These are phyloP conservation scores for Solenodon paradoxus DNA, from an alignment of 2,113 vertebrate species.

Conservation along the genomic window DNA sequence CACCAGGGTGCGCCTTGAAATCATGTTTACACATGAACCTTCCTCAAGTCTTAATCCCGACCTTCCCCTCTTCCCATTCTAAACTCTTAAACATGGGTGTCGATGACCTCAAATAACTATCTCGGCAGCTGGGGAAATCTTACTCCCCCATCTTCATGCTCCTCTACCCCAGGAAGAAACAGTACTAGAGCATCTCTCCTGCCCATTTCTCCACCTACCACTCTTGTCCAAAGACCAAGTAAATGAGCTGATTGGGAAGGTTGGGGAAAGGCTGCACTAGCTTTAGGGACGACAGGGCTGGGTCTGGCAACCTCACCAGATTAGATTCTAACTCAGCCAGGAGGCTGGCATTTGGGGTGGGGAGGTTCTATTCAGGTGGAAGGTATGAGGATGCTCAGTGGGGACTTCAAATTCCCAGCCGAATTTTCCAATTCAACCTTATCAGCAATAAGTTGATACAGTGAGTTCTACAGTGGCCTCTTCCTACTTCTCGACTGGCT, in stretches of 20 bases:
- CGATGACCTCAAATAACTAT: neutral
- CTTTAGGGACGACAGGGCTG: neutral
- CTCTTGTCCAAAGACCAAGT: neutral
- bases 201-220: neutral
- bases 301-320: neutral
- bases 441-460: neutral
- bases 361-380: neutral
- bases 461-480: neutral
- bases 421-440: conserved; percentile 9
- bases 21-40: neutral
- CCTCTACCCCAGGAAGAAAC: neutral
- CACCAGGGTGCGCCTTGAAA: conserved; percentile 21
- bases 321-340: neutral
- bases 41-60: neutral
- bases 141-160: neutral
- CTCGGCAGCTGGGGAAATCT: neutral
- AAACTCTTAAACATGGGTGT: neutral
- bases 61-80: neutral
- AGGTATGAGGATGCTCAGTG: neutral
- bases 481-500: neutral
- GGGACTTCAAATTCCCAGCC: neutral
- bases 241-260: neutral
- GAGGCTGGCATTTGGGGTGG: neutral
- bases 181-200: neutral
- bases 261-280: neutral